These are phyloP conservation scores for Dysmachus trigonus DNA, from an alignment of 2,888 invertebrate species.

Conservation along the genomic window DNA sequence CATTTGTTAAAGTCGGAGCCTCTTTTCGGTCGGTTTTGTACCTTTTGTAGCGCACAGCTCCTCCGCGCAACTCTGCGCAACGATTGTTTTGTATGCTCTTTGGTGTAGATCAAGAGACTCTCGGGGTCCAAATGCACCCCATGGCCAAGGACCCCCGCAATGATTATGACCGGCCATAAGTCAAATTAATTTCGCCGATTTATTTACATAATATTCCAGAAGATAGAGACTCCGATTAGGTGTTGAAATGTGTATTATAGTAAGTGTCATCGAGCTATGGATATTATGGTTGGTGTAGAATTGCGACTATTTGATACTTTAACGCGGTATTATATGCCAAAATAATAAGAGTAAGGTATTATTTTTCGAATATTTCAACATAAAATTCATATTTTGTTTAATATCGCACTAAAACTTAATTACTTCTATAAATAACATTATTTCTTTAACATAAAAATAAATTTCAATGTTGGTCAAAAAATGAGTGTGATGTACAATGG, in stretches of 20 bases:
- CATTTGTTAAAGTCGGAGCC: slow-evolving; percentile 53
- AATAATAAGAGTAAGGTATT: too few species aligned
- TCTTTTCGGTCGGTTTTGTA: background rate
- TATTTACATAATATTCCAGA: slow-evolving; percentile 50
- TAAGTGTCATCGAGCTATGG: slow-evolving; percentile 36
- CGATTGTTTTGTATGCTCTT: background rate
- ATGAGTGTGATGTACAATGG: too few species aligned
- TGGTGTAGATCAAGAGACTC: background rate
- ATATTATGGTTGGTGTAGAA: slow-evolving; percentile 16
- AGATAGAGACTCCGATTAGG: slow-evolving; percentile 41
- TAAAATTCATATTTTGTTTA: too few species aligned
- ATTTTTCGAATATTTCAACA: too few species aligned
- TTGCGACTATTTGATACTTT: background rate
- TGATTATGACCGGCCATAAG: slow-evolving; percentile 54
- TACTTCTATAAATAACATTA: too few species aligned
- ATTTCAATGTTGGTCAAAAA: too few species aligned
- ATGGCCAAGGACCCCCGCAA: slow-evolving; percentile 51
- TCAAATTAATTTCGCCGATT: slow-evolving; percentile 55
- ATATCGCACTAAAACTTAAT: too few species aligned
- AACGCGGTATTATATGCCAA: too few species aligned
- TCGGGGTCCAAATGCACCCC: slow-evolving; percentile 49
- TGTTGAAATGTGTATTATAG: slow-evolving; percentile 48
- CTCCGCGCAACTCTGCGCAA: background rate
- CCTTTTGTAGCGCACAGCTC: background rate
- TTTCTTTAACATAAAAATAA: too few species aligned